Conservation (phyloP, 2,888 invertebrate genomes). For the Cerastis rubricosa region DNA sequence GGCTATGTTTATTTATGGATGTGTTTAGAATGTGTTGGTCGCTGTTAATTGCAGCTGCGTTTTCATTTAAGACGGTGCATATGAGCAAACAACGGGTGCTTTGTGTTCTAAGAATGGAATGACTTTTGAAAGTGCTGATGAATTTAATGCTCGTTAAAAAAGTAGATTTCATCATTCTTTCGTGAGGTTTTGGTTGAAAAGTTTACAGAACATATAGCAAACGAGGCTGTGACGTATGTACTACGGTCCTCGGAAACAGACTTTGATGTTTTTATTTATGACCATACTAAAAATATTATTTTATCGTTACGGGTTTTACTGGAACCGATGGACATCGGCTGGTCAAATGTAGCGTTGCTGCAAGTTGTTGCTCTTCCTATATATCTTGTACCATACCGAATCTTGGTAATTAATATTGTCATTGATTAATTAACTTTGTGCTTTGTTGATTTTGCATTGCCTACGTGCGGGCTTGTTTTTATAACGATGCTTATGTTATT, state of each 20-base stretch:
- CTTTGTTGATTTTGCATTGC: background rate
- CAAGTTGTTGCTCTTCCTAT: too few species aligned
- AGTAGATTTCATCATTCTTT: slow-evolving; percentile 40
- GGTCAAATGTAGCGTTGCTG: slow-evolving; percentile 41
- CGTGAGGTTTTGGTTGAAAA: slow-evolving; percentile 24
- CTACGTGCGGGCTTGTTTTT: background rate
- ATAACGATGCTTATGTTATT: background rate
- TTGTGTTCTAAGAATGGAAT: slow-evolving; percentile 39
- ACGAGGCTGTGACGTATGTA: slow-evolving; percentile 42
- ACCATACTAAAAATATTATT: slow-evolving; percentile 55
- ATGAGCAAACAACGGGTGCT: slow-evolving; percentile 46
- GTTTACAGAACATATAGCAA: slow-evolving; percentile 20
- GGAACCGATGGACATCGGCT: slow-evolving; percentile 32
- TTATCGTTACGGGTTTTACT: slow-evolving; percentile 44
- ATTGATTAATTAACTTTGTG: background rate
- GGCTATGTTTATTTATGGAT: slow-evolving; percentile 56
- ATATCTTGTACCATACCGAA: too few species aligned
- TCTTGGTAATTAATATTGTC: too few species aligned
- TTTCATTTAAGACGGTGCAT: slow-evolving; percentile 55
- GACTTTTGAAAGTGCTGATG: slow-evolving; percentile 28
- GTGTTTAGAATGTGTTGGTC: slow-evolving; percentile 27
- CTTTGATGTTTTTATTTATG: slow-evolving; percentile 56
- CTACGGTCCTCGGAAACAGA: slow-evolving; percentile 25
- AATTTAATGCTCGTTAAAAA: slow-evolving; percentile 46
- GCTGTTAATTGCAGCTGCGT: slow-evolving; percentile 42